Evolutionary conservation across 2,888 invertebrate genomes (phyloP).

Genomic region (Platerodrilus igneus): DNA sequence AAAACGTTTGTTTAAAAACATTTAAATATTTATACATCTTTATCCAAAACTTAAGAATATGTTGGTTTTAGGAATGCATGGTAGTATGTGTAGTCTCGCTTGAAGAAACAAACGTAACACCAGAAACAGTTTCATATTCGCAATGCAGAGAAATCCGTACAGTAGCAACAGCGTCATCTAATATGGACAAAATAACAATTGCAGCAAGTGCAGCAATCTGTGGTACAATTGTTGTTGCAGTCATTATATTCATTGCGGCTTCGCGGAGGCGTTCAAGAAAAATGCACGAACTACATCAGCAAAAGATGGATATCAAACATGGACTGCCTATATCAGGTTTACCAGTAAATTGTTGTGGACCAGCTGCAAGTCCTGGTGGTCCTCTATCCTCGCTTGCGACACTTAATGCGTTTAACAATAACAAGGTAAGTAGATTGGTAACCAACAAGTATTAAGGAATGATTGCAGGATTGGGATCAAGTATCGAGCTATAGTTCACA

Average conservation of each 20-base stretch:
- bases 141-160: conserved; percentile 89
- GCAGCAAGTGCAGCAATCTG: conserved; percentile 91
- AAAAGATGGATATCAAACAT: conserved; percentile 55
- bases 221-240: conserved; percentile 85
- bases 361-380: conserved; percentile 73
- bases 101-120: conserved; percentile 83
- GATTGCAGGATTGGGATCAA: conserved; percentile 70
- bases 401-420: conserved; percentile 77
- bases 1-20: too few relatives aligned
- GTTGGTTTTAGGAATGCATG: conserved; percentile 72
- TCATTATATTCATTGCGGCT: conserved; percentile 84
- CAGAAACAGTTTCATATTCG: conserved; percentile 77
- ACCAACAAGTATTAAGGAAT: not conserved
- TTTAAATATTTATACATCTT: too few relatives aligned
- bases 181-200: conserved; percentile 94
- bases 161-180: conserved; percentile 74
- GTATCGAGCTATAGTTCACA: conserved; percentile 88
- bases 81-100: conserved; percentile 89
- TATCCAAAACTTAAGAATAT: too few relatives aligned
- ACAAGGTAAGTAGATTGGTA: conserved; percentile 56
- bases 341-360: conserved; percentile 74
- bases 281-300: conserved; percentile 66
- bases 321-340: conserved; percentile 67
- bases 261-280: conserved; percentile 74
- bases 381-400: conserved; percentile 79